These are phyloP conservation scores for Calephelis virginiensis DNA, from an alignment of 1,140 invertebrate species.

Conservation along the genomic window DNA sequence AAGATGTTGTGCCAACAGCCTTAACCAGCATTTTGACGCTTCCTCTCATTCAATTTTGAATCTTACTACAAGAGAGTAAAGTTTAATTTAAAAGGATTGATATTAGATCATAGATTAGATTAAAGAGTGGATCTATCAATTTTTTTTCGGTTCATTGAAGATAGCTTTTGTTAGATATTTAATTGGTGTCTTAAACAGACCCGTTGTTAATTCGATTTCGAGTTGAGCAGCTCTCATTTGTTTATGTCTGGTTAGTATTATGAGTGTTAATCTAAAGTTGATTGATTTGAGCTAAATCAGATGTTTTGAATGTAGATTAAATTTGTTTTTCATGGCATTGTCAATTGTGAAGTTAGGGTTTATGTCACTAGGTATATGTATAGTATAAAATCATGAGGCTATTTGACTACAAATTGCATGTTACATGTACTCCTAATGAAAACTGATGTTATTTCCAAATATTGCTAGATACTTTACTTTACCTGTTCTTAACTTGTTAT, in stretches of 20 bases:
- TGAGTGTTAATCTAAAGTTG: conserved; percentile 70
- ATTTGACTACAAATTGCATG: too few species aligned
- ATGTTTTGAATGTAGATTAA: conserved; percentile 29
- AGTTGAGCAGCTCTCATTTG: conserved; percentile 56
- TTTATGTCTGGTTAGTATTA: conserved; percentile 58
- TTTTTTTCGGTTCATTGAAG: conserved; percentile 71
- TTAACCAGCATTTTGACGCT: conserved; percentile 48
- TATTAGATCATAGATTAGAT: conserved; percentile 59
- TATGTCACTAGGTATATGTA: too few species aligned
- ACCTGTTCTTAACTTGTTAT: too few species aligned
- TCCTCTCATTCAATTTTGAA: conserved; percentile 28
- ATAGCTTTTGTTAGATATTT: conserved; percentile 73
- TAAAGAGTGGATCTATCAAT: conserved; percentile 77
- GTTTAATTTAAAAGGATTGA: conserved; percentile 32
- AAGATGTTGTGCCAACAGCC: conserved; percentile 77
- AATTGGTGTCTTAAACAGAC: conserved; percentile 75
- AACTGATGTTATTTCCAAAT: too few species aligned
- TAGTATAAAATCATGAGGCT: too few species aligned
- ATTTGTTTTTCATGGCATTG: conserved; percentile 18
- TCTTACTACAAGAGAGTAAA: conserved; percentile 25
- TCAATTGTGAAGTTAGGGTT: background rate
- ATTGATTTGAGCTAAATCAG: conserved; percentile 59
- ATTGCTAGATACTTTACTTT: too few species aligned
- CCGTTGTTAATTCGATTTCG: conserved; percentile 72
- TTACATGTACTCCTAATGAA: too few species aligned